A percentile compares a stretch with the other conserved stretches of the same genome.
These are phyloP conservation scores for Tor tambroides DNA, from an alignment of 2,113 vertebrate genomes.

Conservation along the genomic window DNA sequence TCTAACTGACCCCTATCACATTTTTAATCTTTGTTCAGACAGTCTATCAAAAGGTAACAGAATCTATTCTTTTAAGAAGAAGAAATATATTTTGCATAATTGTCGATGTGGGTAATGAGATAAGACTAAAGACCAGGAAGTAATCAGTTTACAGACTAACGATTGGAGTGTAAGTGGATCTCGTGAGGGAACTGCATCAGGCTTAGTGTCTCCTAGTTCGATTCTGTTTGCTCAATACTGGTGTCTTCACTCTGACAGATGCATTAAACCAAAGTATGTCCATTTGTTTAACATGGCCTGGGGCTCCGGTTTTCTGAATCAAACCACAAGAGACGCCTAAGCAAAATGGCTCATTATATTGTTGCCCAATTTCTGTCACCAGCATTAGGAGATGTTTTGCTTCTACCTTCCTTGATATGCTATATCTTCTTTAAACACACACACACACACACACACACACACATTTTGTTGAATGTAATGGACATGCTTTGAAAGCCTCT, in stretches of 20 bases:
- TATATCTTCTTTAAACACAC: background rate
- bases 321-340: background rate
- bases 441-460: background rate
- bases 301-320: background rate
- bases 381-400: background rate
- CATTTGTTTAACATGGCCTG: conserved; percentile 17
- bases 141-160: conserved; percentile 18
- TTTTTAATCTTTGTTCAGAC: conserved; percentile 1
- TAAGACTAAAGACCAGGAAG: conserved; percentile 28
- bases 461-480: background rate
- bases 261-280: conserved; percentile 9
- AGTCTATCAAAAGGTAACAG: background rate
- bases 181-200: conserved; percentile 6
- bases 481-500: background rate
- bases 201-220: conserved; percentile 27
- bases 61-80: background rate
- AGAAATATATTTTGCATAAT: conserved; percentile 25
- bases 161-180: conserved; percentile 29
- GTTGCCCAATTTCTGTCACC: background rate
- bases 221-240: conserved; percentile 18
- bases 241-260: conserved; percentile 11
- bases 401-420: background rate
- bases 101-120: conserved; percentile 36
- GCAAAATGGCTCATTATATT: conserved; percentile 28
- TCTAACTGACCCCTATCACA: background rate